phyloP scores from a whole-genome alignment of 2,888 invertebrate genomes.

The Euphydryas editha region DNA sequence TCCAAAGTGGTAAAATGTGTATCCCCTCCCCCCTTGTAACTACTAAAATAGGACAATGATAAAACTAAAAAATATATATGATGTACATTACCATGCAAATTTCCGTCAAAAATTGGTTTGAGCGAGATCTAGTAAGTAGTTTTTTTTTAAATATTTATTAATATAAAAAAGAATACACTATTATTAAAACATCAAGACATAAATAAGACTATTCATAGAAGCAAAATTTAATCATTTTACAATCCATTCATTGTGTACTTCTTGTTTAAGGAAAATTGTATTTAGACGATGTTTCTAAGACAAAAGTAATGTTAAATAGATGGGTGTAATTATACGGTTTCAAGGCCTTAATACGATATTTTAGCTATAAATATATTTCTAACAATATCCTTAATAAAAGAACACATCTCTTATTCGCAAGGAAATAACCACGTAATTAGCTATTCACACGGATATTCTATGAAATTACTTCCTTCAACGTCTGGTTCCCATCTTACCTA shows the following conservation, averaged over 20 bases:
- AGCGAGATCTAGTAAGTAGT: too few species aligned
- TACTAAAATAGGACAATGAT: too few species aligned
- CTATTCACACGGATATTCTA: slow-evolving; percentile 34
- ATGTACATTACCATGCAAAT: too few species aligned
- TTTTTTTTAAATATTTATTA: too few species aligned
- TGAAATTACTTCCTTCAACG: slow-evolving; percentile 22
- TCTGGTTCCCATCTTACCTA: slow-evolving; percentile 6
- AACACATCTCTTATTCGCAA: slow-evolving; percentile 22
- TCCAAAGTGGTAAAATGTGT: too few species aligned
- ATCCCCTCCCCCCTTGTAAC: too few species aligned
- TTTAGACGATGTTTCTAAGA: neutral
- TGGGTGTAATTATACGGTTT: neutral
- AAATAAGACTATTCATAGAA: neutral
- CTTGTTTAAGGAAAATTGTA: neutral
- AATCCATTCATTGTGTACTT: neutral
- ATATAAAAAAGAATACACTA: too few species aligned
- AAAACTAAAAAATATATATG: too few species aligned
- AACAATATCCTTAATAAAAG: slow-evolving; percentile 24
- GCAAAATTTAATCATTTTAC: neutral
- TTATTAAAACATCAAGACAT: too few species aligned
- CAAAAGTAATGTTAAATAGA: neutral
- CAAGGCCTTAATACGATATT: neutral
- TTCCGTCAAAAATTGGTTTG: too few species aligned
- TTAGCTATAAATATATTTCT: neutral
- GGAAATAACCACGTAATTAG: slow-evolving; percentile 32